These are phyloP conservation scores for Peucedramus taeniatus DNA, from an alignment of 2,113 vertebrate species.

Conservation along the genomic window DNA sequence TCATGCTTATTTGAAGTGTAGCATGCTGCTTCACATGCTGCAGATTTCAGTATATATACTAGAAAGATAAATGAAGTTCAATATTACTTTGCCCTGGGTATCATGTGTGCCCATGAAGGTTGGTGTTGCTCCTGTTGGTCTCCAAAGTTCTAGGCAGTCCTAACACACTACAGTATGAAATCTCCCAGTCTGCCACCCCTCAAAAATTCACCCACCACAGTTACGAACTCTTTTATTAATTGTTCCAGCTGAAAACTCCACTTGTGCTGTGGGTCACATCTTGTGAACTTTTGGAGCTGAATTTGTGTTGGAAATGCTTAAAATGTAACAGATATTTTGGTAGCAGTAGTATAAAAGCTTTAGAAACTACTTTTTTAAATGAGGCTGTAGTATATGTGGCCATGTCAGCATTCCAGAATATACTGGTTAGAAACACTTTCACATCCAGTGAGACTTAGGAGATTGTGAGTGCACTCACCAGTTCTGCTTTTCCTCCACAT, in stretches of 20 bases:
- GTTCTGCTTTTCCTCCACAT: not conserved
- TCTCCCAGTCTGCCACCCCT: too few species aligned
- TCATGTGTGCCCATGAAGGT: not conserved
- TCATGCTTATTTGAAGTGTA: not conserved
- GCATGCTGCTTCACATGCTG: not conserved
- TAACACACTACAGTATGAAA: not conserved
- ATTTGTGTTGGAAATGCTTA: not conserved
- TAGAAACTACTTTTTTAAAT: not conserved
- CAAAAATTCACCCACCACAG: not conserved
- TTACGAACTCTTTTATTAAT: not conserved
- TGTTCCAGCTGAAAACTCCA: not conserved
- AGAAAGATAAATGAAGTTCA: not conserved
- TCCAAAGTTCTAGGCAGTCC: not conserved
- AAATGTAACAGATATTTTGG: not conserved
- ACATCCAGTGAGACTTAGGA: not conserved
- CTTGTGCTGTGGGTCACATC: not conserved
- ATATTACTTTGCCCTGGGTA: not conserved
- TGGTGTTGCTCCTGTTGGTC: not conserved
- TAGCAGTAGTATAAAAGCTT: not conserved
- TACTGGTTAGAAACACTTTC: constrained; percentile 7
- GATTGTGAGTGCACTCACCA: not conserved
- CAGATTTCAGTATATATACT: not conserved
- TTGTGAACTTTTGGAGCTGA: not conserved
- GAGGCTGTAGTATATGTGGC: not conserved
- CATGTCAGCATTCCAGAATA: not conserved